Evolutionary conservation across 2,113 vertebrate genomes (phyloP).

Genomic region (Emydocephalus ijimae): DNA sequence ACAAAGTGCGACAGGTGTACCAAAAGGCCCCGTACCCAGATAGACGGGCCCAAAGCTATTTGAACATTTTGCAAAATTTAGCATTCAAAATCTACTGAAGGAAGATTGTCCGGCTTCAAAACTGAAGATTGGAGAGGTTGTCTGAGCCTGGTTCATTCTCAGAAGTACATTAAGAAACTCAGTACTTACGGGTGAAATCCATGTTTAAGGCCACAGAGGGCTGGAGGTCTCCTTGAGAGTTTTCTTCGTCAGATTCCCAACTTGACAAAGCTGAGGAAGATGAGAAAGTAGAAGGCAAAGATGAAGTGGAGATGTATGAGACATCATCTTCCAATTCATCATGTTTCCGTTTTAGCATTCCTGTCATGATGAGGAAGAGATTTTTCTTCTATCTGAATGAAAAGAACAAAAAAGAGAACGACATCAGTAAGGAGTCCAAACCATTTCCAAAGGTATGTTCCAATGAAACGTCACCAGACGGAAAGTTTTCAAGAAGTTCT

Average conservation of each 20-base stretch:
- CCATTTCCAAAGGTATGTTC: neutral
- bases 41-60: neutral
- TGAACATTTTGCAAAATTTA: neutral
- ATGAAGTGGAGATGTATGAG: constrained; percentile 82
- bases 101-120: neutral
- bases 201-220: constrained; percentile 70
- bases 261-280: constrained; percentile 75
- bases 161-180: neutral
- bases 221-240: constrained; percentile 75
- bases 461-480: neutral
- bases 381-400: constrained; percentile 70
- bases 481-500: too few species aligned
- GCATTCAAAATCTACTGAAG: neutral
- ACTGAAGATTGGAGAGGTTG: neutral
- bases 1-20: neutral
- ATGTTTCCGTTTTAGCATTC: constrained; percentile 91
- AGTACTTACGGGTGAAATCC: constrained; percentile 83
- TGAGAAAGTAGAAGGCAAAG: constrained; percentile 82
- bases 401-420: constrained; percentile 14
- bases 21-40: neutral
- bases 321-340: constrained; percentile 89
- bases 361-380: constrained; percentile 78
- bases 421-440: accelerated
- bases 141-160: neutral
- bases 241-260: constrained; percentile 88